Base-by-base conservation (phyloP, 2,888 invertebrate genomes). In the Podabrus alpinus region DNA sequence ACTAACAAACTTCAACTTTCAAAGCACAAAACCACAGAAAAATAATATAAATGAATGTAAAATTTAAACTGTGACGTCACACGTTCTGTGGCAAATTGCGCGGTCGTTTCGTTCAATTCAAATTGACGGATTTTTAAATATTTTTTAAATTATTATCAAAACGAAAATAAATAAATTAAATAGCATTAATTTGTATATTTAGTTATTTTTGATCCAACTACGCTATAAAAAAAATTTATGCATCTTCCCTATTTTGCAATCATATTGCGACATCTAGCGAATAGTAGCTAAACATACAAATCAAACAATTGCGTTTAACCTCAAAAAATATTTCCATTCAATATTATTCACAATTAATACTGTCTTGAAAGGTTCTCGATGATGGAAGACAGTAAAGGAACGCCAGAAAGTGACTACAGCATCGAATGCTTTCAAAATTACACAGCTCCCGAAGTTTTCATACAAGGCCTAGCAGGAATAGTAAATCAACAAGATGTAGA, bases 401-500 rank as follows among this genome's bases (percentile, higher is more conserved):
- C 91, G 0, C 92, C 92, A 7, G 92, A 92, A 82, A 92, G 91
- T 80, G 92, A 92, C 83, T 92, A 91, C 82, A 94, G 94, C 76
- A 95, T 95, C 81, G 95, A 95, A 89, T 96, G 95, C 84, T 96
- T 95, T 85, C 95, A 95, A 87, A 96, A 96, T 86, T 95, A 94
- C 83, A 94, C 95, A 0, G 96, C 97, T 0, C 94, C 97, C 0
- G 97, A 97, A 85, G 96, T 96, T 0, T 97, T 97, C 84, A 93
- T 96, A n/a, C 97, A 97, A 86, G 95, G 96, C 0, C 88, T 97
- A 15, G 96, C 97, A 9, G 96, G 96, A 70, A 94, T 97, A 87
- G 96, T 97, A 0, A 95, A 97, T 85, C 96, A 97, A 84, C 93
- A 94, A 75, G 97, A 97, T 88, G 95, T 97, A 0, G 95, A 96